phyloP scores from a whole-genome alignment of 1,140 invertebrate genomes.

The Drosophila suzukii region DNA sequence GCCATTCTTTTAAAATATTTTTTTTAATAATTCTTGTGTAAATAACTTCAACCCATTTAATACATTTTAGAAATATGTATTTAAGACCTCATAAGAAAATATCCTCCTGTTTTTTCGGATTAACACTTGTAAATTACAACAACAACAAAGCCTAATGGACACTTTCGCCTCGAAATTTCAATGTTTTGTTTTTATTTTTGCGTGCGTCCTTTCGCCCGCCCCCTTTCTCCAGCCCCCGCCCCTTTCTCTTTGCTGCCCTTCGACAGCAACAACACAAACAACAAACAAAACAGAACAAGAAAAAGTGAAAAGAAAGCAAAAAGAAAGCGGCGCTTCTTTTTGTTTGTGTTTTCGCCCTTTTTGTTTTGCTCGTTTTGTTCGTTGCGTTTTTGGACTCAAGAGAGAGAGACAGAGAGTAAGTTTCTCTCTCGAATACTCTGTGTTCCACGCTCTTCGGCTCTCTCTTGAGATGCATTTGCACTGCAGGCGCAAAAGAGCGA shows the following conservation, averaged over 20 bases:
- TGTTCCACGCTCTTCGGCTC: background rate
- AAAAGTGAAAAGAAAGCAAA: constrained; percentile 18
- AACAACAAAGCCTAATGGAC: constrained; percentile 58
- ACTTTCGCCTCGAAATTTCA: constrained; percentile 36
- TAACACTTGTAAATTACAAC: constrained; percentile 11
- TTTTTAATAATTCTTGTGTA: too few relatives aligned
- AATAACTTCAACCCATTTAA: too few relatives aligned
- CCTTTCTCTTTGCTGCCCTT: constrained; percentile 17
- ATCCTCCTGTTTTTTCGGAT: background rate
- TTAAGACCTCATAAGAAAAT: background rate
- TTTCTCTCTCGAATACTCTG: background rate
- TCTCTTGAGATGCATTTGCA: constrained; percentile 32
- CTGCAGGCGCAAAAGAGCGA: constrained; percentile 16
- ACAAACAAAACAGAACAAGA: constrained; percentile 33
- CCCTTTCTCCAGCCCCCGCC: background rate
- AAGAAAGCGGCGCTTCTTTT: constrained; percentile 40
- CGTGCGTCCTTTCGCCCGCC: background rate
- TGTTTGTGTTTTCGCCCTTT: constrained; percentile 67
- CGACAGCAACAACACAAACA: constrained; percentile 36
- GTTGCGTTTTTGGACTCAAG: constrained; percentile 73
- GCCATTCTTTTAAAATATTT: too few relatives aligned
- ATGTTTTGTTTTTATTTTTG: constrained; percentile 41
- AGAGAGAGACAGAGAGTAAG: constrained; percentile 37
- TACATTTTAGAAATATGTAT: background rate
- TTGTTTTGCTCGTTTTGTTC: constrained; percentile 84